phyloP scores from a whole-genome alignment of 1,140 invertebrate genomes.

The Megathymus violae region DNA sequence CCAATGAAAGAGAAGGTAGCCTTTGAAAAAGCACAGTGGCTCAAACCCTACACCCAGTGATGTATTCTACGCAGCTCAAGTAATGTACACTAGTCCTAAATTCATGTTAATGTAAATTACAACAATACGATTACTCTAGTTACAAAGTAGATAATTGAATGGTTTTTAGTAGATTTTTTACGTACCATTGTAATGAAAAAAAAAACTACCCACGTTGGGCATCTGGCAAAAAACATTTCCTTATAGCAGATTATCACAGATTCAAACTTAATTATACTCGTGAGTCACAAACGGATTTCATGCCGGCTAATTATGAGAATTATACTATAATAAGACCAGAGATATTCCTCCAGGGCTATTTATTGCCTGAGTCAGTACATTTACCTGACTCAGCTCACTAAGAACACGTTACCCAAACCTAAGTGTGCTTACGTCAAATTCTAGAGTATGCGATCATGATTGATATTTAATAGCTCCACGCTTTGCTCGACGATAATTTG shows the following conservation, averaged over 20 bases:
- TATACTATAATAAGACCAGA: slow-evolving; percentile 17
- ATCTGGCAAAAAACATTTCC: neutral
- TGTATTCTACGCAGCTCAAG: too few relatives aligned
- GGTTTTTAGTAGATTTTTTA: too few relatives aligned
- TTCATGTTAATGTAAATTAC: too few relatives aligned
- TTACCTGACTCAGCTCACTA: slow-evolving; percentile 10
- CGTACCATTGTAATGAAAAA: too few relatives aligned
- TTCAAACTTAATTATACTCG: neutral
- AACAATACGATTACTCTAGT: too few relatives aligned
- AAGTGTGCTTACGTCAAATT: slow-evolving; percentile 3
- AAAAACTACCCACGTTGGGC: too few relatives aligned
- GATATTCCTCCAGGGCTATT: slow-evolving; percentile 2
- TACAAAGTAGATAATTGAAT: too few relatives aligned
- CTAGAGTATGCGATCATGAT: slow-evolving; percentile 51
- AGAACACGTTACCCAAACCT: slow-evolving; percentile 3
- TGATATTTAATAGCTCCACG: slow-evolving; percentile 73
- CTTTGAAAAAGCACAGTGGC: too few relatives aligned
- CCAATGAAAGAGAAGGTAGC: too few relatives aligned
- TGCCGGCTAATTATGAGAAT: slow-evolving; percentile 20
- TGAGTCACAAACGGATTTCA: slow-evolving; percentile 24
- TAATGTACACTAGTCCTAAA: too few relatives aligned
- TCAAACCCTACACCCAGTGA: too few relatives aligned
- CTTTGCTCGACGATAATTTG: slow-evolving; percentile 71
- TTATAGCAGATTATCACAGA: slow-evolving; percentile 4
- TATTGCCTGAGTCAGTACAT: slow-evolving; percentile 5